phyloP scores from a whole-genome alignment of 2,113 vertebrate species.

The Misgurnus anguillicaudatus region DNA sequence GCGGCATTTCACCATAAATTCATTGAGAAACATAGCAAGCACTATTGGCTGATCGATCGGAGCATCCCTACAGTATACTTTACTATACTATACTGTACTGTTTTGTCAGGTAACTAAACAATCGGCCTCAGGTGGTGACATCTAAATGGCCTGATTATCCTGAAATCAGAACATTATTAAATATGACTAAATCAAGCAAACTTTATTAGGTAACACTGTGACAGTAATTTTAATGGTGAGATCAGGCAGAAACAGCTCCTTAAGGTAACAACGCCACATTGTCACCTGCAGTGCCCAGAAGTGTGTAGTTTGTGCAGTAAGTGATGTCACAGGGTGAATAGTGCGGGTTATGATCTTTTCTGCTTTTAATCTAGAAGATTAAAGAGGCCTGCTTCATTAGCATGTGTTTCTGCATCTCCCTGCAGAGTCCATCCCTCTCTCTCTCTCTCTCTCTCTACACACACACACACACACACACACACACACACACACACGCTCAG shows the following conservation, averaged over 20 bases:
- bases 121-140: neutral
- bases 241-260: neutral
- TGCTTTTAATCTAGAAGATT: constrained; percentile 84
- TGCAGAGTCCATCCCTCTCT: constrained; percentile 70
- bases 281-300: constrained; percentile 60
- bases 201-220: neutral
- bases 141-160: neutral
- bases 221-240: neutral
- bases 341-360: constrained; percentile 83
- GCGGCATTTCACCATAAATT: too few species aligned
- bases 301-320: constrained; percentile 81
- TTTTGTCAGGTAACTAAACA: neutral
- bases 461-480: constrained; percentile 81
- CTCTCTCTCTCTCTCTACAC: constrained; percentile 59
- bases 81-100: too few species aligned
- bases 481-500: constrained; percentile 79
- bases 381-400: constrained; percentile 80
- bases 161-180: neutral
- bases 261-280: neutral
- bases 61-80: too few species aligned
- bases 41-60: too few species aligned
- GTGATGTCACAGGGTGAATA: constrained; percentile 85
- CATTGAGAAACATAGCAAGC: too few species aligned
- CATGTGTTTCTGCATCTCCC: constrained; percentile 71
- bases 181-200: neutral